Evolutionary conservation across 2,888 invertebrate species (phyloP).

Genomic region (Athalia circularis): DNA sequence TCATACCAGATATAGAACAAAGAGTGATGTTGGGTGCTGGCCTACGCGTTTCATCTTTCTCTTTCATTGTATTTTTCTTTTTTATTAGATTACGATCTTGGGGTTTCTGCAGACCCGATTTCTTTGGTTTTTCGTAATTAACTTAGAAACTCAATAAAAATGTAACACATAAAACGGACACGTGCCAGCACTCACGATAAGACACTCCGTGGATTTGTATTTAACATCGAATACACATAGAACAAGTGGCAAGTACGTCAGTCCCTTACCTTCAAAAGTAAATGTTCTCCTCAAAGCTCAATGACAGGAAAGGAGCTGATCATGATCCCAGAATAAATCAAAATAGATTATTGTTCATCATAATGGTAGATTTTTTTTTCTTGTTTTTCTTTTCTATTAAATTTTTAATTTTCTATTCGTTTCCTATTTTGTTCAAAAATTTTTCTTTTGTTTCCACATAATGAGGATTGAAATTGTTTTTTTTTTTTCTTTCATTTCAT

Average conservation of each 20-base stretch:
- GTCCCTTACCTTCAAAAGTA: constrained; percentile 75
- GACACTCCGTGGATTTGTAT: constrained; percentile 70
- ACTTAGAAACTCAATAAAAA: too few species aligned
- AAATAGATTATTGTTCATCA: constrained; percentile 74
- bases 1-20: constrained; percentile 73
- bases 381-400: constrained; percentile 57
- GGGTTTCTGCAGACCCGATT: too few species aligned
- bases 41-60: constrained; percentile 48
- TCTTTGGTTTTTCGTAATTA: too few species aligned
- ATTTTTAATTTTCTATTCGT: constrained; percentile 10
- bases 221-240: constrained; percentile 74
- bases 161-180: background rate
- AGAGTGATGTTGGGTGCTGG: constrained; percentile 71
- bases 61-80: constrained; percentile 36
- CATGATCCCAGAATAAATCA: constrained; percentile 75
- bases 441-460: constrained; percentile 55
- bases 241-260: constrained; percentile 74
- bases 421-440: background rate
- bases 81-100: background rate
- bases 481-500: too few species aligned
- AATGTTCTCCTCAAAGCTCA: constrained; percentile 75
- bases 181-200: constrained; percentile 68
- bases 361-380: constrained; percentile 60
- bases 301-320: constrained; percentile 75
- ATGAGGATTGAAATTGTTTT: constrained; percentile 20